Base-by-base conservation (phyloP, 1,140 invertebrate genomes). In the Octopus sinensis region DNA sequence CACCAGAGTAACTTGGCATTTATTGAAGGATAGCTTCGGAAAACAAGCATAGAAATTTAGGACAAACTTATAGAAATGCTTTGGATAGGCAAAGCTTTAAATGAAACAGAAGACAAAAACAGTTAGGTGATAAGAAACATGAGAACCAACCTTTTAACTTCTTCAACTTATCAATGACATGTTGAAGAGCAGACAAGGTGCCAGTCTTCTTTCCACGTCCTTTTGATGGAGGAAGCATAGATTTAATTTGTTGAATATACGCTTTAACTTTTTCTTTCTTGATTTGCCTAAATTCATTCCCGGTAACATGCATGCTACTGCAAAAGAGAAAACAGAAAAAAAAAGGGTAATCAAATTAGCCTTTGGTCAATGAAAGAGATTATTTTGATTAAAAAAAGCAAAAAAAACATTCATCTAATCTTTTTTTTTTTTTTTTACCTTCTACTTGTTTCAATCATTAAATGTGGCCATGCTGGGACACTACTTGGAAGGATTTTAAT, bases 211-310 rank as follows among this genome's bases (percentile, higher is more conserved):
- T 76, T 9, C 73, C 71, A 17, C 78, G 78, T 4, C 56, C 54
- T 10, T 54, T 30, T 5, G 80, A 68, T 51, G 75, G 73, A 23
- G 84, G 84, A 6, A 87, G 81, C 83, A 87, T 85, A 12, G 86
- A 84, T 78, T 84, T 86, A 6, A 87, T 80, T 76, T 86, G 84
- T 56, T 86, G 83, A 76, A 87, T 79, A 76, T 85, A 87, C 62
- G 85, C 84, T 68, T 86, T 87, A 23, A 86, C 85, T 76, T 84
- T 84, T 68, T 87, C 86, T 77, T 85, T 86, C 80, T 86, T 87
- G 68, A 73, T 13, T 73, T 73, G 17, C 68, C 13, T 73, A 73
- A 73, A 9, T 73, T 73, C 68, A 23, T 73, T 13, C 5, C 68
- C 68, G 5, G 68, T 73, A 73, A 73, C 9, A 73, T 73, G 68